These are phyloP conservation scores for Acrocephalus arundinaceus DNA, from an alignment of 2,113 vertebrate species.

Conservation along the genomic window DNA sequence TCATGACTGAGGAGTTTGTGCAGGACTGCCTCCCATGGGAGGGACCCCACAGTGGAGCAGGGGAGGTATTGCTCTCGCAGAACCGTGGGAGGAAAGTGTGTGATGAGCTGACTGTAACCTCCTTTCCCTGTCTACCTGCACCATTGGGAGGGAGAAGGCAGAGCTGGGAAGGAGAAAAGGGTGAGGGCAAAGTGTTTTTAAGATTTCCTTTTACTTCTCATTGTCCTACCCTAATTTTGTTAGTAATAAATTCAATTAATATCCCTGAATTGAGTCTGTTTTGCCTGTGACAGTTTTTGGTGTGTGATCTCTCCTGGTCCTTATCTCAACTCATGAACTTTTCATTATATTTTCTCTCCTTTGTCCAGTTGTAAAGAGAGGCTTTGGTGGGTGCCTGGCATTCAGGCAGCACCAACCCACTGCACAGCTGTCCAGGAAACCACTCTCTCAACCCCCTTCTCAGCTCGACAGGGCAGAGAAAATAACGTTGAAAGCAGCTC, in stretches of 20 bases:
- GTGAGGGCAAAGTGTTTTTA: background rate
- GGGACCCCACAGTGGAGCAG: background rate
- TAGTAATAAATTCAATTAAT: background rate
- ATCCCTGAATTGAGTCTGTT: background rate
- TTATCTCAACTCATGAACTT: background rate
- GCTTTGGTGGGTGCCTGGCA: background rate
- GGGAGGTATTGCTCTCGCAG: background rate
- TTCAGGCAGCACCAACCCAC: background rate
- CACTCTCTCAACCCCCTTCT: background rate
- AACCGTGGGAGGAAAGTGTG: background rate
- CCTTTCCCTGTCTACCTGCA: background rate
- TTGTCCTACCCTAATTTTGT: background rate
- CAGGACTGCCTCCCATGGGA: background rate
- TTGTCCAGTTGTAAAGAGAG: background rate
- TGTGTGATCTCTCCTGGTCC: background rate
- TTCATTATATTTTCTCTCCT: background rate
- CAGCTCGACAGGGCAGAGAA: background rate
- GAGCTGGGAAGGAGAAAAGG: background rate
- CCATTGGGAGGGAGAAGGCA: background rate
- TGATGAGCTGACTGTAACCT: background rate
- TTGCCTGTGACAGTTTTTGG: background rate
- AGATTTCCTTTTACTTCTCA: background rate
- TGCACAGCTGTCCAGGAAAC: background rate
- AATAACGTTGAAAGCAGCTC: background rate
- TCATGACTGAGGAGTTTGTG: background rate